Evolutionary conservation across 2,888 invertebrate species (phyloP).

Genomic region (Alentia gelatinosa): DNA sequence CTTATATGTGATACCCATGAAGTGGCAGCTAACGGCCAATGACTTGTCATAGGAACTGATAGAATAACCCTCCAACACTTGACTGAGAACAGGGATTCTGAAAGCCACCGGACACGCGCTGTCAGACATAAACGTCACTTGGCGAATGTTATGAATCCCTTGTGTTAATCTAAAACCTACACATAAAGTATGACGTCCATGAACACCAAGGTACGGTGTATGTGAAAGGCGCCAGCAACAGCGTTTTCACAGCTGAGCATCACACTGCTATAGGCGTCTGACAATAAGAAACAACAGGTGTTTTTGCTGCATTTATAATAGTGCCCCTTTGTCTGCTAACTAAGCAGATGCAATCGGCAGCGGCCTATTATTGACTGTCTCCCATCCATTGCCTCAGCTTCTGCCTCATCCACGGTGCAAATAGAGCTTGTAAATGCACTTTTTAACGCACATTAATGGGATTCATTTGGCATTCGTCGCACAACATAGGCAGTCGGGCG

Average conservation of each 20-base stretch:
- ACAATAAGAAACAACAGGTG: not conserved
- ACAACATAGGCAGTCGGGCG: not conserved
- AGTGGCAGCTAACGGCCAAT: too few relatives aligned
- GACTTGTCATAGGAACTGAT: too few relatives aligned
- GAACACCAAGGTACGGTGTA: too few relatives aligned
- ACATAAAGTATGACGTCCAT: too few relatives aligned
- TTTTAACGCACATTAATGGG: not conserved
- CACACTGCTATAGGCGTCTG: too few relatives aligned
- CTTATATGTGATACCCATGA: too few relatives aligned
- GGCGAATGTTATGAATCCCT: too few relatives aligned
- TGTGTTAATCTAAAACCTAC: too few relatives aligned
- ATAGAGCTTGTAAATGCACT: not conserved
- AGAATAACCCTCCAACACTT: too few relatives aligned
- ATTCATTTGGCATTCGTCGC: slow-evolving; percentile 17
- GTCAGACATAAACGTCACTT: slow-evolving; percentile 1
- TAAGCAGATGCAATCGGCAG: not conserved
- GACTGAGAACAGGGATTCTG: too few relatives aligned
- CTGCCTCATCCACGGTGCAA: not conserved
- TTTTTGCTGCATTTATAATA: not conserved
- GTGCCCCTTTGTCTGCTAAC: not conserved
- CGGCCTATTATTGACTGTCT: not conserved
- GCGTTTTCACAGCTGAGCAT: too few relatives aligned
- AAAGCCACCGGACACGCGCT: not conserved
- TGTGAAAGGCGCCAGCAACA: too few relatives aligned
- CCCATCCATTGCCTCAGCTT: not conserved